phyloP scores from a whole-genome alignment of 2,888 invertebrate species.

The Microplitis deprimator region DNA sequence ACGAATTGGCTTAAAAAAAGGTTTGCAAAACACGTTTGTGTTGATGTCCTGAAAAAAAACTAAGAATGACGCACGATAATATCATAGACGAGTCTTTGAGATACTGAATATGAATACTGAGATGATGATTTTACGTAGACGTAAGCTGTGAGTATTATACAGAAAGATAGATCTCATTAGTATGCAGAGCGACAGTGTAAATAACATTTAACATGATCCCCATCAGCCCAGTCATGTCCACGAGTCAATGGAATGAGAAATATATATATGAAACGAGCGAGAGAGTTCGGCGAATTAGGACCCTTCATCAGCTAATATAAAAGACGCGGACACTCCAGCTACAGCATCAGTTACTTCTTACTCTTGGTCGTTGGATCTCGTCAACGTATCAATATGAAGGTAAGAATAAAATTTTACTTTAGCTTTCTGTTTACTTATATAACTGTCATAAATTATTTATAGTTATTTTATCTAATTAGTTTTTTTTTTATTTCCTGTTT shows the following conservation, averaged over 20 bases:
- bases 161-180: constrained; percentile 47
- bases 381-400: constrained; percentile 59
- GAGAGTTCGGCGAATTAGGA: constrained; percentile 59
- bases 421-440: neutral
- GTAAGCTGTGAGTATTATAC: constrained; percentile 5
- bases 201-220: constrained; percentile 41
- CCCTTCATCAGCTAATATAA: constrained; percentile 58
- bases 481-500: neutral
- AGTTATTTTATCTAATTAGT: neutral
- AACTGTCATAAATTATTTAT: neutral
- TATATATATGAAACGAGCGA: constrained; percentile 32
- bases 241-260: constrained; percentile 7
- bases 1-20: neutral
- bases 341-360: constrained; percentile 60
- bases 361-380: constrained; percentile 48
- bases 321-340: constrained; percentile 53
- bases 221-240: neutral
- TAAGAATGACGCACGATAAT: constrained; percentile 36
- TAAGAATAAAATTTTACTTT: constrained; percentile 46
- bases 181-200: constrained; percentile 49
- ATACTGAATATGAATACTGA: constrained; percentile 15
- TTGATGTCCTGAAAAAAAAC: neutral
- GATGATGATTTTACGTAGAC: neutral
- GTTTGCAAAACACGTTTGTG: constrained; percentile 23
- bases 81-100: neutral